A percentile compares a stretch with the other conserved stretches of the same genome.
phyloP scores from a whole-genome alignment of 2,113 vertebrate genomes.

The Nettapus auritus region DNA sequence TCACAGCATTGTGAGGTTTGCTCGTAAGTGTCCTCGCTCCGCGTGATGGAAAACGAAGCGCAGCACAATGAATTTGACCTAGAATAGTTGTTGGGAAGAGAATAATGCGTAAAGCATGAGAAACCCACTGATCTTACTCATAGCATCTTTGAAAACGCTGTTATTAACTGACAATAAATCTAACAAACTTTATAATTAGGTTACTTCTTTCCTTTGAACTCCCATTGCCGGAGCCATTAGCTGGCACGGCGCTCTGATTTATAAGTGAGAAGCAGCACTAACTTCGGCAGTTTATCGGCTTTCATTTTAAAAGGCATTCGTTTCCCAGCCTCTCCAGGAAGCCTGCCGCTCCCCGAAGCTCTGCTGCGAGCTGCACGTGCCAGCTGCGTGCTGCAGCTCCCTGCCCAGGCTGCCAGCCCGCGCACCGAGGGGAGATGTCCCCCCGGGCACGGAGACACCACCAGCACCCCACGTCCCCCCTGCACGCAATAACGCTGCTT shows the following conservation, averaged over 20 bases:
- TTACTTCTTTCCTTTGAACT: constrained; percentile 13
- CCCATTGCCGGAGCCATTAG: neutral
- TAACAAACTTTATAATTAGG: constrained; percentile 6
- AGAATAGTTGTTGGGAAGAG: neutral
- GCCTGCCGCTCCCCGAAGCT: neutral
- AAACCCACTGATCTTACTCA: neutral
- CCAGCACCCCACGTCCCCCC: accelerated
- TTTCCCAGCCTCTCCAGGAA: neutral
- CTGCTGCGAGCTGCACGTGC: neutral
- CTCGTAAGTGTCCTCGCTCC: neutral
- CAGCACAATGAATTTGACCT: neutral
- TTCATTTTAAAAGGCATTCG: neutral
- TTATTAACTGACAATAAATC: constrained; percentile 15
- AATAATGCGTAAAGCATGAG: neutral
- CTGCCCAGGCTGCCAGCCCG: neutral
- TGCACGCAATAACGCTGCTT: accelerated
- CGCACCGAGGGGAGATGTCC: neutral
- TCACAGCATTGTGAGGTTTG: neutral
- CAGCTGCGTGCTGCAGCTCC: neutral
- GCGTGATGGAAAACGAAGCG: accelerated
- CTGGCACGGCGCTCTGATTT: neutral
- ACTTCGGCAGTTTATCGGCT: neutral
- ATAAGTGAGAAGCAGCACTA: neutral
- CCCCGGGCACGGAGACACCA: too few species aligned
- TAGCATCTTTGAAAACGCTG: neutral